Percentiles rank a stretch among this genome's conserved stretches.
Conservation (phyloP, 2,113 vertebrate genomes). For the Carassius carassius region DNA sequence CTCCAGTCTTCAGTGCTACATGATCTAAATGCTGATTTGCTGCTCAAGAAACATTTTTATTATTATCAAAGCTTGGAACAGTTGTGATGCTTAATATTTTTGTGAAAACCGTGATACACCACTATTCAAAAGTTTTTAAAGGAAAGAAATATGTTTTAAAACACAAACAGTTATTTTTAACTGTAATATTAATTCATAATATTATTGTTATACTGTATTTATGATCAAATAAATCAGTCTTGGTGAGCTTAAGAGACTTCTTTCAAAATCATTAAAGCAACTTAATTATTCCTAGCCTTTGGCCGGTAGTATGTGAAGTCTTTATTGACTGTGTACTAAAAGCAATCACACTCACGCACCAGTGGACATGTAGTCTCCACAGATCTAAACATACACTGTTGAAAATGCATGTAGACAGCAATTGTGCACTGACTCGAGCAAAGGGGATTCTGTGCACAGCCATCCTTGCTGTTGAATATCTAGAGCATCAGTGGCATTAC, state of each 20-base stretch:
- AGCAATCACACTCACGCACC: neutral
- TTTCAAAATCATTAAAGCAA: no score
- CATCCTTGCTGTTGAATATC: neutral
- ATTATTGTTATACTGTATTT: no score
- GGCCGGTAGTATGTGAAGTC: neutral
- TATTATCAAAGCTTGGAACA: no score
- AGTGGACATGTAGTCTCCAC: neutral
- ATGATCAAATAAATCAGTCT: neutral
- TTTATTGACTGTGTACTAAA: neutral
- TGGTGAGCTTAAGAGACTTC: neutral
- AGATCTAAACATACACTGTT: slow-evolving; percentile 8
- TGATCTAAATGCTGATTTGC: no score
- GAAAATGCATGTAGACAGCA: neutral
- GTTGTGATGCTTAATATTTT: no score
- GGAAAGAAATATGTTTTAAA: no score
- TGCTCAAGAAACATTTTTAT: no score
- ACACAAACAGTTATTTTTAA: no score
- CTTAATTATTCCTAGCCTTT: no score
- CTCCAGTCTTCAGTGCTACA: no score
- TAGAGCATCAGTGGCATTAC: neutral
- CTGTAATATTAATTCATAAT: no score
- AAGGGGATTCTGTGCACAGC: neutral
- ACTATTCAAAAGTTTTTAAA: neutral
- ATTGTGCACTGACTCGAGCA: neutral
- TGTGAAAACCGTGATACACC: neutral